Conservation (phyloP, 2,888 invertebrate species). For the Zaprionus obscuricornis region DNA sequence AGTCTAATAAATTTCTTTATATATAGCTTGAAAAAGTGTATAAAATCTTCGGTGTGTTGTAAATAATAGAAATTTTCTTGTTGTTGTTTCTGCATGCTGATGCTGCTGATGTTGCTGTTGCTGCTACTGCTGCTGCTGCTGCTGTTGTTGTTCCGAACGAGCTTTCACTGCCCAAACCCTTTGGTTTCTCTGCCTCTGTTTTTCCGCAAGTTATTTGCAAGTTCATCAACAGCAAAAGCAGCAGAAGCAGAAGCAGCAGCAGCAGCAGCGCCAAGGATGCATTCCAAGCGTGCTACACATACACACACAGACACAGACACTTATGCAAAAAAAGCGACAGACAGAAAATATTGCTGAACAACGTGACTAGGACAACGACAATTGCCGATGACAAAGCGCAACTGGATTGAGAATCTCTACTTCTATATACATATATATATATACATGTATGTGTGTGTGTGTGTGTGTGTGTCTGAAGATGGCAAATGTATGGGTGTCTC, state of each 20-base stretch:
- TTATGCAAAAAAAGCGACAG: conserved; percentile 10
- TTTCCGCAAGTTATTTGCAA: too few relatives aligned
- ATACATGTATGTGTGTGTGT: conserved; percentile 12
- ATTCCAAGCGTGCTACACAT: conserved; percentile 38
- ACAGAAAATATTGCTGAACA: conserved; percentile 69
- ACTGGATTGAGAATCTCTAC: conserved; percentile 62
- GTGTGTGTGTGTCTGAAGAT: conserved; percentile 1
- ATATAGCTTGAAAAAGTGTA: too few relatives aligned
- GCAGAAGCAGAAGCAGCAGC: conserved; percentile 4
- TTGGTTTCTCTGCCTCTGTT: too few relatives aligned
- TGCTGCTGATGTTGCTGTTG: too few relatives aligned
- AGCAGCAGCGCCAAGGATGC: conserved; percentile 32
- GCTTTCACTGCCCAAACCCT: too few relatives aligned
- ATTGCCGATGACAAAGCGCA: conserved; percentile 72
- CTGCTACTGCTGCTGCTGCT: too few relatives aligned
- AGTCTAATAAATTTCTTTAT: too few relatives aligned
- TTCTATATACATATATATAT: too few relatives aligned
- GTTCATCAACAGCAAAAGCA: conserved; percentile 36
- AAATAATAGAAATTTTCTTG: too few relatives aligned
- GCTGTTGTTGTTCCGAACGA: too few relatives aligned
- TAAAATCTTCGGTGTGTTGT: too few relatives aligned
- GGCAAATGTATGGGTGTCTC: neutral
- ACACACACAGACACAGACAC: conserved; percentile 1
- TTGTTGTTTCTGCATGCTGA: too few relatives aligned
- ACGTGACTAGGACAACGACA: conserved; percentile 72